These are phyloP conservation scores for Cataglyphis rosenhaueri DNA, from an alignment of 2,888 invertebrate genomes.

Conservation along the genomic window DNA sequence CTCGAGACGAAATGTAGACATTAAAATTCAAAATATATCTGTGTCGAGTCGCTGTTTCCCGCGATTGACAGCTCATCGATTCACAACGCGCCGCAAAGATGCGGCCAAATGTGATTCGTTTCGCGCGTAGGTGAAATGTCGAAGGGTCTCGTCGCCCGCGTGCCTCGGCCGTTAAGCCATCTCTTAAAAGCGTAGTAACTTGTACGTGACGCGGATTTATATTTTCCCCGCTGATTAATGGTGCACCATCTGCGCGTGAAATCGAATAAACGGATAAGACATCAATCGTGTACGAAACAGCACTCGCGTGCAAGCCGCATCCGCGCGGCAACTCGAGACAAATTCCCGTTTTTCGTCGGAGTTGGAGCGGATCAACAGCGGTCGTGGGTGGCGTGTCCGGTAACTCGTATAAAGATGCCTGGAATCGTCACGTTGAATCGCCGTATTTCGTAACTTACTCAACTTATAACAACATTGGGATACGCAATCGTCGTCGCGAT, in stretches of 20 bases:
- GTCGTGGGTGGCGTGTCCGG: conserved; percentile 45
- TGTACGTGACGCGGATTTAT: conserved; percentile 46
- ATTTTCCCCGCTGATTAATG: conserved; percentile 67
- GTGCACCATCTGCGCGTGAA: conserved; percentile 66
- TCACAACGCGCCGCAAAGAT: conserved; percentile 37
- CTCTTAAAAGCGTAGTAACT: conserved; percentile 49
- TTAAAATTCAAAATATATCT: conserved; percentile 59
- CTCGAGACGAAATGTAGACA: conserved; percentile 49
- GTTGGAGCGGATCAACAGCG: conserved; percentile 57
- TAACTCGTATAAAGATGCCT: conserved; percentile 36
- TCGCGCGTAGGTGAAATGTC: conserved; percentile 73
- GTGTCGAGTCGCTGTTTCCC: conserved; percentile 39
- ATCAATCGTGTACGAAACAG: conserved; percentile 61
- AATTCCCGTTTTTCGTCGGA: conserved; percentile 67
- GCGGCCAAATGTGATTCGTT: conserved; percentile 43
- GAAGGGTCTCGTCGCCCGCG: conserved; percentile 57
- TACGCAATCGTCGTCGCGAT: neutral
- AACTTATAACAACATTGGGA: conserved; percentile 41
- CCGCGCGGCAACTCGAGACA: conserved; percentile 60
- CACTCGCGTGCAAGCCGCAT: conserved; percentile 26
- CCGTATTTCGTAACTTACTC: conserved; percentile 16
- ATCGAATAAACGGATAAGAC: conserved; percentile 65
- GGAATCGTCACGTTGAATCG: conserved; percentile 50
- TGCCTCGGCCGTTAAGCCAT: conserved; percentile 38
- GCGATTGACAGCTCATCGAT: conserved; percentile 48